These are phyloP conservation scores for Phycodurus eques DNA, from an alignment of 2,113 vertebrate genomes.

Conservation along the genomic window DNA sequence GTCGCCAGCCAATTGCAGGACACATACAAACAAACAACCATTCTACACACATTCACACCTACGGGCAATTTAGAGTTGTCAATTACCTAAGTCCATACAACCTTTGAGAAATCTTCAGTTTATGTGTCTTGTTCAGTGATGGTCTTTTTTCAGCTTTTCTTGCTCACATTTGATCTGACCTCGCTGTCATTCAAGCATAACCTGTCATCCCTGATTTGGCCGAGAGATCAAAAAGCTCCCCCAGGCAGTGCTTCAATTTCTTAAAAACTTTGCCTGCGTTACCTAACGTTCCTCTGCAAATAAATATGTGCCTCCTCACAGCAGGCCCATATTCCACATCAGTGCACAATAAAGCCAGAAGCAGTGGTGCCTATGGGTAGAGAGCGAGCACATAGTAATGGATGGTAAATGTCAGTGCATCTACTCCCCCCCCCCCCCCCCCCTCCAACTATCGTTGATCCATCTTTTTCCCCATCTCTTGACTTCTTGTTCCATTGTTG, in stretches of 20 bases:
- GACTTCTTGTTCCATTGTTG: constrained; percentile 9
- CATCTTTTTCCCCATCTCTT: not conserved
- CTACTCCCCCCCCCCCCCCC: constrained; percentile 21
- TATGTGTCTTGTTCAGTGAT: not conserved
- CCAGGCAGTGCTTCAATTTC: not conserved
- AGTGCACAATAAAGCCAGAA: constrained; percentile 19
- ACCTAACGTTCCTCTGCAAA: constrained; percentile 13
- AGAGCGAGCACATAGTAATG: constrained; percentile 32
- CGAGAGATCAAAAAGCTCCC: constrained; percentile 1
- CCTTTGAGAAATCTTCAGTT: too few species aligned
- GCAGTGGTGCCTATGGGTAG: constrained; percentile 22
- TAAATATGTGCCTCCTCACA: constrained; percentile 22
- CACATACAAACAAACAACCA: too few species aligned
- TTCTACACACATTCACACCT: too few species aligned
- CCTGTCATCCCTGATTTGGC: not conserved
- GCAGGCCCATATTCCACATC: constrained; percentile 29
- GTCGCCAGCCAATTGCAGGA: too few species aligned
- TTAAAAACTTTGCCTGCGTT: constrained; percentile 7
- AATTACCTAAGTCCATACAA: too few species aligned
- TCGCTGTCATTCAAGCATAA: not conserved
- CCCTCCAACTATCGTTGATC: constrained; percentile 34
- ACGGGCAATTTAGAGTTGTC: too few species aligned
- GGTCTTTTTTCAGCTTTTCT: not conserved
- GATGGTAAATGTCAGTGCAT: constrained; percentile 55
- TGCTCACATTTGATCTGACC: not conserved